Evolutionary conservation across 1,140 invertebrate species (phyloP).

Genomic region (Tetragonula clypearis): DNA sequence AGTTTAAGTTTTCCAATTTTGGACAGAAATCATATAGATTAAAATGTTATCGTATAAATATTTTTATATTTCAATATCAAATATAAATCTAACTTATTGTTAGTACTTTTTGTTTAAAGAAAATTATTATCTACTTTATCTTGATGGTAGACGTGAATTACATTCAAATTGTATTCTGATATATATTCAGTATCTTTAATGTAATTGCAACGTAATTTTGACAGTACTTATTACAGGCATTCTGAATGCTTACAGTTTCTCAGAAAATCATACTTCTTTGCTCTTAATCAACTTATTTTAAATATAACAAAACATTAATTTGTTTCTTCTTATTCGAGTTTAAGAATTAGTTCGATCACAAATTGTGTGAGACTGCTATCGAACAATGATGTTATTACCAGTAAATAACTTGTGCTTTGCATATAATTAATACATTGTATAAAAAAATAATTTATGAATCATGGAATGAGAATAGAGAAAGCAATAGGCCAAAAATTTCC

Average conservation of each 20-base stretch:
- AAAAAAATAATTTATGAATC: not conserved
- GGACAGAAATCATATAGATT: not conserved
- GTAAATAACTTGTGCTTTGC: slow-evolving; percentile 4
- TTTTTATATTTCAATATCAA: slow-evolving; percentile 36
- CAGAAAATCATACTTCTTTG: not conserved
- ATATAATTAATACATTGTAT: not conserved
- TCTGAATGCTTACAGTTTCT: not conserved
- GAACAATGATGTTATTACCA: not conserved
- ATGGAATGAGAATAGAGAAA: not conserved
- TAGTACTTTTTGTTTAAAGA: not conserved
- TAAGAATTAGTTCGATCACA: not conserved
- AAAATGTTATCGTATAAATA: slow-evolving; percentile 22
- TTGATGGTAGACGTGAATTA: not conserved
- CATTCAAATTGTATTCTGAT: not conserved
- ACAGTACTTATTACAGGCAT: slow-evolving; percentile 23
- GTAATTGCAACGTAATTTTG: not conserved
- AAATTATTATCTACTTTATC: not conserved
- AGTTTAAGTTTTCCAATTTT: slow-evolving; percentile 2
- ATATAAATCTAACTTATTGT: slow-evolving; percentile 16
- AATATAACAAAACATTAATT: not conserved
- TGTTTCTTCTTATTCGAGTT: not conserved
- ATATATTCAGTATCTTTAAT: not conserved
- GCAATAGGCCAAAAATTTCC: slow-evolving; percentile 34
- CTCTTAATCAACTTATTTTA: not conserved
- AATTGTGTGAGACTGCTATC: not conserved